Conservation (phyloP, 1,140 invertebrate genomes). For the Tribolium madens region DNA sequence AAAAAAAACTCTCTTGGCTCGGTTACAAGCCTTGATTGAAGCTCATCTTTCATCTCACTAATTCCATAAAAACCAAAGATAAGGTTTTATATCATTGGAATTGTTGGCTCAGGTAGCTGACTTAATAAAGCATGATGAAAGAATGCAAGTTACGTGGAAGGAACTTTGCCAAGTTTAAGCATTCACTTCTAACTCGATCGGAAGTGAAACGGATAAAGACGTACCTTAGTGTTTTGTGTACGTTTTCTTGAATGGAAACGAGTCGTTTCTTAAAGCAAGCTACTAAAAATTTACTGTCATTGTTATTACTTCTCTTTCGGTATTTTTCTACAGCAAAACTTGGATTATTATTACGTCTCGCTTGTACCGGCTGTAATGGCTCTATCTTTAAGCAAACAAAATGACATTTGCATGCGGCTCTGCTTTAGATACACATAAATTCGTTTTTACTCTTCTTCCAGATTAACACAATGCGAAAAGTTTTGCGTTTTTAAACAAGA, state of each 20-base stretch:
- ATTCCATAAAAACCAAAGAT: background rate
- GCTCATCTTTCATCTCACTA: background rate
- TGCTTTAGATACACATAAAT: slow-evolving; percentile 20
- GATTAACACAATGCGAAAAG: slow-evolving; percentile 8
- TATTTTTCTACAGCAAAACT: slow-evolving; percentile 32
- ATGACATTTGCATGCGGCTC: slow-evolving; percentile 26
- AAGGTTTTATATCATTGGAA: background rate
- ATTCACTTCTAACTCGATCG: slow-evolving; percentile 13
- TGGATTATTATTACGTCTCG: slow-evolving; percentile 35
- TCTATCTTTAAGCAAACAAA: slow-evolving; percentile 27
- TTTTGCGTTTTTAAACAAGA: background rate
- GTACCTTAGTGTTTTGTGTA: slow-evolving; percentile 28
- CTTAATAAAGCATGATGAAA: slow-evolving; percentile 15
- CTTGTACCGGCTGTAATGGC: slow-evolving; percentile 16
- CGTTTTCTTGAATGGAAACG: slow-evolving; percentile 31
- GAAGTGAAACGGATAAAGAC: slow-evolving; percentile 31
- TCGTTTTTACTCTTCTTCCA: background rate
- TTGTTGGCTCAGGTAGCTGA: slow-evolving; percentile 2
- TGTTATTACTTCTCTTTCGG: slow-evolving; percentile 28
- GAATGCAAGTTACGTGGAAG: slow-evolving; percentile 6
- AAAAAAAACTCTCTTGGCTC: background rate
- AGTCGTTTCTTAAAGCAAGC: slow-evolving; percentile 27
- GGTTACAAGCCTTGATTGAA: slow-evolving; percentile 11
- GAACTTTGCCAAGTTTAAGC: slow-evolving; percentile 31
- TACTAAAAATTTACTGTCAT: slow-evolving; percentile 32